phyloP scores from a whole-genome alignment of 2,888 invertebrate species.

The Electrophaes corylata region DNA sequence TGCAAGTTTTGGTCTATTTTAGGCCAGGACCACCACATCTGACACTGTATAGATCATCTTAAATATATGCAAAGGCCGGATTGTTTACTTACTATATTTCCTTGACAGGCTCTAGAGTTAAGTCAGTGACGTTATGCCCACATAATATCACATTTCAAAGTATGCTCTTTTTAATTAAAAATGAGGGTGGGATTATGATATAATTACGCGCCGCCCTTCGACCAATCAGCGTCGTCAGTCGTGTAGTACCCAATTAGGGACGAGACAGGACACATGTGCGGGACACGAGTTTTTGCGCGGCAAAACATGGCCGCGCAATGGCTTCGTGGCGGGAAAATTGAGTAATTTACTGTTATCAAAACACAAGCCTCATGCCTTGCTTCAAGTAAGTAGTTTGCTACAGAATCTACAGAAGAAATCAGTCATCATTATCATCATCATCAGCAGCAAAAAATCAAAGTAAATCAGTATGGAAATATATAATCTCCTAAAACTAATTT shows the following conservation, averaged over 20 bases:
- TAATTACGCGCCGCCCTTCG: slow-evolving; percentile 76
- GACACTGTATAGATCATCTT: too few species aligned
- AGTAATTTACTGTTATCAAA: slow-evolving; percentile 21
- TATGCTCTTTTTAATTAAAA: slow-evolving; percentile 67
- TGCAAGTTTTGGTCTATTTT: too few species aligned
- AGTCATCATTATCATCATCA: too few species aligned
- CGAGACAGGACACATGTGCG: slow-evolving; percentile 57
- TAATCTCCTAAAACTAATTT: too few species aligned
- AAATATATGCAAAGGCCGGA: too few species aligned
- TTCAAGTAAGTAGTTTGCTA: too few species aligned
- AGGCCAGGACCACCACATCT: too few species aligned
- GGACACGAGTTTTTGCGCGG: slow-evolving; percentile 62
- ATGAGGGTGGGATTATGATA: slow-evolving; percentile 77
- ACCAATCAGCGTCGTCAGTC: slow-evolving; percentile 67
- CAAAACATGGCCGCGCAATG: slow-evolving; percentile 58
- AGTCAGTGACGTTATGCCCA: slow-evolving; percentile 6
- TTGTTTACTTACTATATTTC: too few species aligned
- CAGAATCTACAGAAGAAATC: too few species aligned
- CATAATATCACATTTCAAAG: slow-evolving; percentile 30
- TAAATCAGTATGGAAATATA: too few species aligned
- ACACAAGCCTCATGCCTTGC: background rate
- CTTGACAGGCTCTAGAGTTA: too few species aligned
- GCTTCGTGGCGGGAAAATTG: slow-evolving; percentile 46
- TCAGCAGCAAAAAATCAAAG: too few species aligned
- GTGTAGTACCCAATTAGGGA: slow-evolving; percentile 72